phyloP scores from a whole-genome alignment of 2,888 invertebrate genomes.

The Shargacucullia verbasci region DNA sequence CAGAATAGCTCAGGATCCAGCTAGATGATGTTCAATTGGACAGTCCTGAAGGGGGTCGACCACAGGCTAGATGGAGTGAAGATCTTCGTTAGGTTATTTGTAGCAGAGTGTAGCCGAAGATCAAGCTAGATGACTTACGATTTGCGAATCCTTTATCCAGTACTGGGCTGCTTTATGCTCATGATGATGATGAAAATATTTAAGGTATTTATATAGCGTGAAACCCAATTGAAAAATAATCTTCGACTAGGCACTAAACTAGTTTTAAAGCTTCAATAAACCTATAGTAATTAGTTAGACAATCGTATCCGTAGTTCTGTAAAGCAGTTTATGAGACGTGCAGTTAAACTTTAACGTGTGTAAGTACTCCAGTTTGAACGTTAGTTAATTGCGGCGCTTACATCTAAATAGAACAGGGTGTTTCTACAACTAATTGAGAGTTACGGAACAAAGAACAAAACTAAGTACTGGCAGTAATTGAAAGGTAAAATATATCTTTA shows the following conservation, averaged over 20 bases:
- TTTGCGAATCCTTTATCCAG: too few relatives aligned
- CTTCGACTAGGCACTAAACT: conserved; percentile 16
- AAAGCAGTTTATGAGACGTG: conserved; percentile 52
- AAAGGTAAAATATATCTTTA: conserved; percentile 1
- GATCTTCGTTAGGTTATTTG: too few relatives aligned
- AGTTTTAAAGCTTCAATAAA: conserved; percentile 32
- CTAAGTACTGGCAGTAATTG: background rate
- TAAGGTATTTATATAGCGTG: too few relatives aligned
- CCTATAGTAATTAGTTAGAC: conserved; percentile 49
- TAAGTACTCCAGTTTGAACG: conserved; percentile 44
- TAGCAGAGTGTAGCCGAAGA: too few relatives aligned
- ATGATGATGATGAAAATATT: too few relatives aligned
- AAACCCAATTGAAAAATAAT: too few relatives aligned
- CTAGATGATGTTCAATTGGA: too few relatives aligned
- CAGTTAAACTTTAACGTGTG: conserved; percentile 50
- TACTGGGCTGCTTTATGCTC: too few relatives aligned
- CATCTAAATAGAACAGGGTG: conserved; percentile 27
- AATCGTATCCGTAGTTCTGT: conserved; percentile 44
- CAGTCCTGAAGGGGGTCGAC: too few relatives aligned
- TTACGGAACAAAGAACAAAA: conserved; percentile 5
- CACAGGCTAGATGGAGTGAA: too few relatives aligned
- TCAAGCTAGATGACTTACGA: too few relatives aligned
- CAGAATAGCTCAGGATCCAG: too few relatives aligned
- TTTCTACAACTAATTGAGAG: conserved; percentile 16
- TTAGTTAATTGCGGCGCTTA: conserved; percentile 44